A percentile compares a stretch with the other conserved stretches of the same genome.
Evolutionary conservation across 2,888 invertebrate species (phyloP).

Genomic region (Tetranychus piercei): DNA sequence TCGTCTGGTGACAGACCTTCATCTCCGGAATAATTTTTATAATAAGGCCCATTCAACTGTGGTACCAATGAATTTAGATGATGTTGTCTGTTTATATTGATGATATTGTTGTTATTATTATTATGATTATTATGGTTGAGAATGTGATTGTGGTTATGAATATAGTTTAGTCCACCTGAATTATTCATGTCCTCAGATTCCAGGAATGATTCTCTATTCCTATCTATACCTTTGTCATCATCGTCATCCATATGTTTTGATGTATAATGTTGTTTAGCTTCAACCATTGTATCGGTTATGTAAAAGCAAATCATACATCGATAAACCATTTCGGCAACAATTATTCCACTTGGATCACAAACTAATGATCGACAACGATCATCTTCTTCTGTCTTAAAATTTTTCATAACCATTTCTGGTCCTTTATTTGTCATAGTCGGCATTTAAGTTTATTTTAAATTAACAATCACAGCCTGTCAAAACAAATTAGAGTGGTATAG

Average conservation of each 20-base stretch:
- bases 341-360: slow-evolving; percentile 21
- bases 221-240: not conserved
- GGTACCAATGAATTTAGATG: not conserved
- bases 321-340: slow-evolving; percentile 22
- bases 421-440: slow-evolving; percentile 2
- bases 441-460: not conserved
- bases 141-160: not conserved
- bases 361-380: slow-evolving; percentile 18
- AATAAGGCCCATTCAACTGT: not conserved
- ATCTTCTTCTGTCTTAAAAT: not conserved
- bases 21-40: not conserved
- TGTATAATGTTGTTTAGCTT: slow-evolving; percentile 18
- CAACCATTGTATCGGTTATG: slow-evolving; percentile 16
- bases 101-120: not conserved
- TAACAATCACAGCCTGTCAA: not conserved
- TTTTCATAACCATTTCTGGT: slow-evolving; percentile 1
- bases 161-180: not conserved
- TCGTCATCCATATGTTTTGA: slow-evolving; percentile 18
- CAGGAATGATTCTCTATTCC: not conserved
- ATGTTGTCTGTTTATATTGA: not conserved
- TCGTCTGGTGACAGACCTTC: slow-evolving; percentile 3
- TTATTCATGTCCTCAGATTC: not conserved
- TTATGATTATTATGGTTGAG: not conserved
- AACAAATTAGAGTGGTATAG: not conserved
- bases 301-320: slow-evolving; percentile 21